phyloP scores from a whole-genome alignment of 2,888 invertebrate species.

The Graphium colonna region DNA sequence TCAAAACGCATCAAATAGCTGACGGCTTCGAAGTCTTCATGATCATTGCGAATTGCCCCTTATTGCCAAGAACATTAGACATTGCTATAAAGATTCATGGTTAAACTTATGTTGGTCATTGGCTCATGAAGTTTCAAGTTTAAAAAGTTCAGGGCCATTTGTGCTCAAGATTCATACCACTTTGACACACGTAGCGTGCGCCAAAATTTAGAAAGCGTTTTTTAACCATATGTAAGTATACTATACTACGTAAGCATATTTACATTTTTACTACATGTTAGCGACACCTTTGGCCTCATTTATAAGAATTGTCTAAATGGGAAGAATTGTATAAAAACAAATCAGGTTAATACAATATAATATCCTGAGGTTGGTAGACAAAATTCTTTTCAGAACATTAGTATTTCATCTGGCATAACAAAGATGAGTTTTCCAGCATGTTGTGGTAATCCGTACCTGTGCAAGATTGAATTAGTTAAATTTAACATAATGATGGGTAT shows the following conservation, averaged over 20 bases:
- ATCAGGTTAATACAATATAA: too few species aligned
- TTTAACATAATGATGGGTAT: too few species aligned
- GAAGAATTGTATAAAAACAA: too few species aligned
- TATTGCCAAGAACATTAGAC: background rate
- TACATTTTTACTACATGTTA: background rate
- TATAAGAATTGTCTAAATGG: background rate
- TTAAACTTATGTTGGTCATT: conserved; percentile 11
- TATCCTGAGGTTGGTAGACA: too few species aligned
- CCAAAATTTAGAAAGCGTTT: too few species aligned
- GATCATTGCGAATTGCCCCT: conserved; percentile 8
- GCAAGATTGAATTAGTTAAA: too few species aligned
- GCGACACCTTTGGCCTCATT: background rate
- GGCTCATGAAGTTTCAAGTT: conserved; percentile 18
- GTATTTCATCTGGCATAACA: too few species aligned
- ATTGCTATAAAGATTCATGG: background rate
- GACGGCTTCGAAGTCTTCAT: background rate
- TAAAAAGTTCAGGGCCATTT: conserved; percentile 19
- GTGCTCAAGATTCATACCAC: conserved; percentile 10
- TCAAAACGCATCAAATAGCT: conserved; percentile 18
- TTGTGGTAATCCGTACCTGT: too few species aligned
- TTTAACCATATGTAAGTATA: too few species aligned
- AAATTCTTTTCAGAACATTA: too few species aligned
- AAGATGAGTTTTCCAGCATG: too few species aligned
- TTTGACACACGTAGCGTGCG: conserved; percentile 10
- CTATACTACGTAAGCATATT: too few species aligned